phyloP scores from a whole-genome alignment of 2,113 vertebrate genomes.

The Lepus timidus region DNA sequence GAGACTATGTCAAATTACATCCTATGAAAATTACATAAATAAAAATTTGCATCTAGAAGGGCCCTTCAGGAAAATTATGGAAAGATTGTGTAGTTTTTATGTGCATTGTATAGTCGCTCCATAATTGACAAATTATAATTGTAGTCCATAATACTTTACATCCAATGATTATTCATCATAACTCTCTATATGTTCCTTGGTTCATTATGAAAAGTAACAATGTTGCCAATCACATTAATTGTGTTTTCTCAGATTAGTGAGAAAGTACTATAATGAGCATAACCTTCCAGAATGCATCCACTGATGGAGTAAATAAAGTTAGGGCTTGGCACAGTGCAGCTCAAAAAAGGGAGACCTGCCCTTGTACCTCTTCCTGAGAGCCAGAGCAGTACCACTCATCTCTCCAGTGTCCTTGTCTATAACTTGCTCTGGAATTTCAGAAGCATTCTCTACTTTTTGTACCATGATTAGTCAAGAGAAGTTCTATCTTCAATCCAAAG shows the following conservation, averaged over 20 bases:
- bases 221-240: slow-evolving; percentile 64
- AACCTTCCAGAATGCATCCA: slow-evolving; percentile 81
- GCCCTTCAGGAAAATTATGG: slow-evolving; percentile 77
- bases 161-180: slow-evolving; percentile 63
- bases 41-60: slow-evolving; percentile 71
- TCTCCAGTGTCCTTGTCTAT: slow-evolving; percentile 83
- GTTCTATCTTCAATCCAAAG: slow-evolving; percentile 72
- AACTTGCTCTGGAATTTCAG: slow-evolving; percentile 84
- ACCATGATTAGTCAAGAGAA: slow-evolving; percentile 73
- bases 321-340: slow-evolving; percentile 84
- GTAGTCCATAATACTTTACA: slow-evolving; percentile 42
- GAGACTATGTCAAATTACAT: slow-evolving; percentile 84
- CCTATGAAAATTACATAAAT: slow-evolving; percentile 74
- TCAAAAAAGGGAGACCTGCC: slow-evolving; percentile 81
- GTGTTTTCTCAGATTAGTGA: slow-evolving; percentile 82
- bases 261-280: slow-evolving; percentile 71
- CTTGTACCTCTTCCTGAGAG: slow-evolving; percentile 83
- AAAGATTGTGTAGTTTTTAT: slow-evolving; percentile 59
- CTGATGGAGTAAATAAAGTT: slow-evolving; percentile 88
- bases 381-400: slow-evolving; percentile 74
- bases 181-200: slow-evolving; percentile 73
- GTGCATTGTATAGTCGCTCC: neutral
- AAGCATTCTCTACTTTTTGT: slow-evolving; percentile 74
- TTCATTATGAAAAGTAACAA: slow-evolving; percentile 62
- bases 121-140: slow-evolving; percentile 56